Conservation (phyloP, 2,888 invertebrate genomes). For the Drosophila subquinaria region DNA sequence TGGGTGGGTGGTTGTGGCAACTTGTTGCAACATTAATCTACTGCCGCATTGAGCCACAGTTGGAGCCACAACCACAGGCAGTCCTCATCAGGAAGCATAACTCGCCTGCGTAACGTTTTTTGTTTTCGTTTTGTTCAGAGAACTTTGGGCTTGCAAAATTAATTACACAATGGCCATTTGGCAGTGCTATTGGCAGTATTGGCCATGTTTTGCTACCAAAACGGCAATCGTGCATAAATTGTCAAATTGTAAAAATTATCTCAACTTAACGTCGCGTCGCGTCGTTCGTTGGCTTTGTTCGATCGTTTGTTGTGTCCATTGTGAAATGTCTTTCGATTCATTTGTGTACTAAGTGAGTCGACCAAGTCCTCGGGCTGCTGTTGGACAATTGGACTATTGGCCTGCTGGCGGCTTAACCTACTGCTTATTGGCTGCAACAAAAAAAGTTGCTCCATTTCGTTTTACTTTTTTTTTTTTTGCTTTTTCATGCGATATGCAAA, state of each 20-base stretch:
- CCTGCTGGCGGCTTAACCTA: conserved; percentile 39
- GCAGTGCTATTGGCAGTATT: conserved; percentile 8
- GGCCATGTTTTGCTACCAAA: conserved; percentile 32
- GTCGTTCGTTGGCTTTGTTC: conserved; percentile 35
- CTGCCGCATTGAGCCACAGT: conserved; percentile 50
- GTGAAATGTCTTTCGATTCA: conserved; percentile 75
- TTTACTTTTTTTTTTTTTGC: conserved; percentile 51
- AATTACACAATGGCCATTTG: conserved; percentile 74
- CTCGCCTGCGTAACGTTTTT: conserved; percentile 60
- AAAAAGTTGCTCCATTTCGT: conserved; percentile 71
- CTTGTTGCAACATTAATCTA: conserved; percentile 55
- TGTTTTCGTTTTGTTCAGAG: conserved; percentile 38
- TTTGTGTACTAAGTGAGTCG: conserved; percentile 60
- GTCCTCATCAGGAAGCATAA: conserved; percentile 74
- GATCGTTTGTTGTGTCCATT: conserved; percentile 52
- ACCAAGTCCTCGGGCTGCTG: conserved; percentile 44
- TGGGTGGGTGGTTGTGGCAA: conserved; percentile 17
- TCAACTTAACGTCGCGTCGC: conserved; percentile 67
- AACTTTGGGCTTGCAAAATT: conserved; percentile 70
- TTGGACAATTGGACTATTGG: conserved; percentile 20
- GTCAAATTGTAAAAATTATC: conserved; percentile 83
- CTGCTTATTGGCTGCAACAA: conserved; percentile 10
- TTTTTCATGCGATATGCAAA: conserved; percentile 71
- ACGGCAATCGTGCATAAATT: conserved; percentile 78
- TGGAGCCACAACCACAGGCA: conserved; percentile 61